Base-by-base conservation (phyloP, 2,888 invertebrate genomes). In the Horisme vitalbata region DNA sequence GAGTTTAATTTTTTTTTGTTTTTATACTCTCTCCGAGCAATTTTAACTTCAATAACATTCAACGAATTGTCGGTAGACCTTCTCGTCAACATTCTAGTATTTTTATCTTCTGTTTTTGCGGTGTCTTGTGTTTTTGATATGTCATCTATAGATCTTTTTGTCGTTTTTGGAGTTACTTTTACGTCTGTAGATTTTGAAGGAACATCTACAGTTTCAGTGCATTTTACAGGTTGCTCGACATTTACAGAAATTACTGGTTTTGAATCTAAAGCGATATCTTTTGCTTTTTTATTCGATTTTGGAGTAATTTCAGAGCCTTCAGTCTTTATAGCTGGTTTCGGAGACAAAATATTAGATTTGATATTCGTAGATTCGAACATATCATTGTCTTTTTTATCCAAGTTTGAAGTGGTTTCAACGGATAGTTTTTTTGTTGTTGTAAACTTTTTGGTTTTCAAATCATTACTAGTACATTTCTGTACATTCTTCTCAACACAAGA, bases 221-320 rank as follows among this genome's bases (percentile, higher is more conserved):
- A 27, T 21, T 9, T 41, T 11, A 13, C 12, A 4, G 33, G 26
- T 26, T 3, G n/a, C 24, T 27, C 41, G 18, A 26, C 9, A n/a
- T 18, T 23, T 15, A 18, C 8, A 33, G 38, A 15, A n/a, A 27
- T 33, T 20, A 9, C 12, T 26, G 24, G 7, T 41, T 32, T 33
- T 26, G 26, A 8, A 18, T n/a, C 4, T 6, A 13, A 26, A 32
- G 18, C 14, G 5, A n/a, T 15, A n/a, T 8, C 18, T 11, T 11
- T 24, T 1, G 24, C 20, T n/a, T 21, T 20, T 7, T 28, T 28
- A 3, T 37, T 11, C 11, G 10, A 20, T 36, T 35, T 39, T 32
- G 26, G 6, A 38, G 24, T 2, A n/a, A 18, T 7, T 10, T 38
- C 33, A 11, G 28, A n/a, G n/a, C 23, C 23, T 13, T 26, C 21